These are phyloP conservation scores for Oncorhynchus nerka DNA, from an alignment of 2,113 vertebrate genomes.

Conservation along the genomic window DNA sequence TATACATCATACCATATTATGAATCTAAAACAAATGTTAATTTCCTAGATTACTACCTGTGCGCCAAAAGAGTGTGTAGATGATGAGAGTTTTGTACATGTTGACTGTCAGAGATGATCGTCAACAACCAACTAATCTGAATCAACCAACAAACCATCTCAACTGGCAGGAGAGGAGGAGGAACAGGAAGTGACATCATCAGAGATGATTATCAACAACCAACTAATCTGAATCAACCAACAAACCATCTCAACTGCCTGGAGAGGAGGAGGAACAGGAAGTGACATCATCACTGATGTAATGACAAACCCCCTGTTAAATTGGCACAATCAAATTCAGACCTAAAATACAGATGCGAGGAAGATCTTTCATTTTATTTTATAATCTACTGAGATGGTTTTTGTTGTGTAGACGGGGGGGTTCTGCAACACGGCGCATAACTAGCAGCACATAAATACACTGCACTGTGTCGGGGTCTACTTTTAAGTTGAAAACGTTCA, in stretches of 20 bases:
- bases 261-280: too few species aligned
- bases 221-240: too few species aligned
- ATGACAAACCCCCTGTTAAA: too few species aligned
- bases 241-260: too few species aligned
- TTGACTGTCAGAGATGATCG: not conserved
- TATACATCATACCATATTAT: too few species aligned
- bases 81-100: not conserved
- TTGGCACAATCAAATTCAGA: not conserved
- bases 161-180: too few species aligned
- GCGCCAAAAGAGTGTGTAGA: not conserved
- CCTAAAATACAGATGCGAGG: not conserved
- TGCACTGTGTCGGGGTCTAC: constrained; percentile 1
- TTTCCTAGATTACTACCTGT: not conserved
- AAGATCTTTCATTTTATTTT: not conserved
- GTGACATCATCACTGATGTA: too few species aligned
- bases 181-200: too few species aligned
- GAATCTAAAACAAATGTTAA: too few species aligned
- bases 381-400: not conserved
- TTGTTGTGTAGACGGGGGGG: not conserved
- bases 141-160: too few species aligned
- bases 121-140: too few species aligned
- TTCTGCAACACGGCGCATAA: constrained; percentile 18
- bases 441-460: constrained; percentile 63
- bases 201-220: too few species aligned
- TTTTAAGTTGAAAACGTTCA: not conserved